Conservation (phyloP, 2,888 invertebrate genomes). For the Drosophila setosimentum region DNA sequence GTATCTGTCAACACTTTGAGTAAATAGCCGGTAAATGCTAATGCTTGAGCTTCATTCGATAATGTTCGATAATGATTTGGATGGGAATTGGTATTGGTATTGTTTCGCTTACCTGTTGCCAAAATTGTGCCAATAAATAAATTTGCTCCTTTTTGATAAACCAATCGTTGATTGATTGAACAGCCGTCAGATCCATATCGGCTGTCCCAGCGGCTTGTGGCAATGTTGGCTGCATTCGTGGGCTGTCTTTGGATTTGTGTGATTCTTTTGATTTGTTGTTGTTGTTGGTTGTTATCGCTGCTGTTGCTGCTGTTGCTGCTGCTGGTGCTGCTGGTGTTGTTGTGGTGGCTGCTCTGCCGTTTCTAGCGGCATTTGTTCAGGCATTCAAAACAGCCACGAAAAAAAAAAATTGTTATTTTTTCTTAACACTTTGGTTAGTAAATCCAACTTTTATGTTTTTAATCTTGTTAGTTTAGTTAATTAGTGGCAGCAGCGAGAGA, state of each 20-base stretch:
- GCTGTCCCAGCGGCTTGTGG: conserved; percentile 90
- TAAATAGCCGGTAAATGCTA: not conserved
- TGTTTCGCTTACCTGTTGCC: conserved; percentile 94
- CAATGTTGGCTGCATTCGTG: conserved; percentile 92
- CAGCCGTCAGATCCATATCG: conserved; percentile 96
- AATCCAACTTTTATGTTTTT: conserved; percentile 1
- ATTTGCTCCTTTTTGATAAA: conserved; percentile 98
- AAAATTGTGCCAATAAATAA: conserved; percentile 96
- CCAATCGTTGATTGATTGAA: conserved; percentile 97
- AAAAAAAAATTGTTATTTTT: conserved; percentile 3
- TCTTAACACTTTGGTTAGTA: conserved; percentile 10
- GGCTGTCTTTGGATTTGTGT: conserved; percentile 58
- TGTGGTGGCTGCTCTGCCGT: conserved; percentile 16
- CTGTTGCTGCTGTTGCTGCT: conserved; percentile 25
- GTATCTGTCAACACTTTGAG: not conserved
- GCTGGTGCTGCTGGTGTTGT: conserved; percentile 2
- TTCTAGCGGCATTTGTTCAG: conserved; percentile 34
- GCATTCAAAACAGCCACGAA: conserved; percentile 25
- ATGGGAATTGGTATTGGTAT: not conserved
- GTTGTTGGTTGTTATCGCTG: conserved; percentile 11
- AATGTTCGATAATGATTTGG: not conserved
- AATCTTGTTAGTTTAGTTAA: conserved; percentile 30
- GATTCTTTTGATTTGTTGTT: conserved; percentile 27
- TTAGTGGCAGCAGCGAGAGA: conserved; percentile 19
- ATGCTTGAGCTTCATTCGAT: too few relatives aligned